Evolutionary conservation across 2,797 vertebrate species (phyloP).

Genomic region (Acrossocheilus fasciatus): DNA sequence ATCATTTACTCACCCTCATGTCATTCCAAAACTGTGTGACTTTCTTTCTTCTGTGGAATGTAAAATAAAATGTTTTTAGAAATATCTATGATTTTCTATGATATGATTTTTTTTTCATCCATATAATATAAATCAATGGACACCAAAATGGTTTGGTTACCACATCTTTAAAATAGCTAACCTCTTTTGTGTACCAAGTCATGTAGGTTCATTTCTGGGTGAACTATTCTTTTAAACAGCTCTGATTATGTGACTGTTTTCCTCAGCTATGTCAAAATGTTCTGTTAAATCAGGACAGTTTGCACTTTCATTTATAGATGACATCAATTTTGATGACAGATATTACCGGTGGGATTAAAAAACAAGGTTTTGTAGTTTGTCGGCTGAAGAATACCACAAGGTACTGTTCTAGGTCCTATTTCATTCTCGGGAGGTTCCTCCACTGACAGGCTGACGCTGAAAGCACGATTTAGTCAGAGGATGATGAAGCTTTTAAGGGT

Average conservation of each 20-base stretch:
- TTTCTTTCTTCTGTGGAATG: not conserved
- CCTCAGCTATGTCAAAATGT: not conserved
- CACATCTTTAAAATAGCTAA: not conserved
- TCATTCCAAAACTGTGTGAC: not conserved
- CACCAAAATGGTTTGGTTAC: not conserved
- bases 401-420: not conserved
- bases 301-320: not conserved
- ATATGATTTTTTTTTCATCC: not conserved
- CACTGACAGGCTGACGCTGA: not conserved
- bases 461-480: not conserved
- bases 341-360: not conserved
- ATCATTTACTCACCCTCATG: not conserved
- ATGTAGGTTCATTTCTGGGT: not conserved
- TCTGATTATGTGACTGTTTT: not conserved
- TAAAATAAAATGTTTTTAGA: not conserved
- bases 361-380: not conserved
- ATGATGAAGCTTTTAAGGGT: constrained; percentile 24
- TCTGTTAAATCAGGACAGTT: not conserved
- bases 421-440: not conserved
- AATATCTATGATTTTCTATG: not conserved
- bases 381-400: not conserved
- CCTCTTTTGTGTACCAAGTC: not conserved
- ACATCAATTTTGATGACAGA: not conserved
- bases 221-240: not conserved
- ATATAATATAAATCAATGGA: not conserved